phyloP scores from a whole-genome alignment of 1,140 invertebrate genomes.

The Bombus consobrinus region DNA sequence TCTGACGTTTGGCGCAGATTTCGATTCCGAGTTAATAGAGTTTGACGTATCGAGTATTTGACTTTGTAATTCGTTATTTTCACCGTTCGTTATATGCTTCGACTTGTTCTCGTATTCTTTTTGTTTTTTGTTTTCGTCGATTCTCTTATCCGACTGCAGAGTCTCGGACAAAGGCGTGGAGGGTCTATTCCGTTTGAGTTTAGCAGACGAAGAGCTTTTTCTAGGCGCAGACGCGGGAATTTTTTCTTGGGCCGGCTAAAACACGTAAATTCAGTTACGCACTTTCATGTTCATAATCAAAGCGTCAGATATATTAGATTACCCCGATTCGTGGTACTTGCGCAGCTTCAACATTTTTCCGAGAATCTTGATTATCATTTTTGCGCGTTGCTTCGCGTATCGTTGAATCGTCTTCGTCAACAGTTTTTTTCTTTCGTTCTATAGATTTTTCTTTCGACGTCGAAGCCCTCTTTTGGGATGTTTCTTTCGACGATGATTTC shows the following conservation, averaged over 20 bases:
- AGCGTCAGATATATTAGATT: neutral
- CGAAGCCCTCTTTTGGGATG: constrained; percentile 54
- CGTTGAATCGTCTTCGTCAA: constrained; percentile 19
- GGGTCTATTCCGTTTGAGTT: constrained; percentile 55
- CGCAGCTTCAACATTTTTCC: constrained; percentile 24
- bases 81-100: neutral
- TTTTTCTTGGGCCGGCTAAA: constrained; percentile 42
- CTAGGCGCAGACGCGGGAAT: constrained; percentile 42
- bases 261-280: neutral
- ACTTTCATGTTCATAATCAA: neutral
- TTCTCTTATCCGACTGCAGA: constrained; percentile 15
- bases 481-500: constrained; percentile 55
- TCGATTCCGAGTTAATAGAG: neutral
- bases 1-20: neutral
- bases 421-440: constrained; percentile 56
- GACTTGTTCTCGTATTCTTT: constrained; percentile 38
- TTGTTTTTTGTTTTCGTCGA: constrained; percentile 26
- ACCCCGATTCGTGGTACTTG: constrained; percentile 41
- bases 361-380: constrained; percentile 20
- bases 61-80: constrained; percentile 24
- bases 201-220: constrained; percentile 49
- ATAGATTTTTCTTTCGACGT: constrained; percentile 61
- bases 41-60: constrained; percentile 2
- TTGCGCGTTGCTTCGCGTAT: constrained; percentile 5
- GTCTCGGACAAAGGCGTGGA: neutral